A percentile compares a stretch with the other conserved stretches of the same genome.
These are phyloP conservation scores for Salvelinus fontinalis DNA, from an alignment of 2,113 vertebrate genomes.

Conservation along the genomic window DNA sequence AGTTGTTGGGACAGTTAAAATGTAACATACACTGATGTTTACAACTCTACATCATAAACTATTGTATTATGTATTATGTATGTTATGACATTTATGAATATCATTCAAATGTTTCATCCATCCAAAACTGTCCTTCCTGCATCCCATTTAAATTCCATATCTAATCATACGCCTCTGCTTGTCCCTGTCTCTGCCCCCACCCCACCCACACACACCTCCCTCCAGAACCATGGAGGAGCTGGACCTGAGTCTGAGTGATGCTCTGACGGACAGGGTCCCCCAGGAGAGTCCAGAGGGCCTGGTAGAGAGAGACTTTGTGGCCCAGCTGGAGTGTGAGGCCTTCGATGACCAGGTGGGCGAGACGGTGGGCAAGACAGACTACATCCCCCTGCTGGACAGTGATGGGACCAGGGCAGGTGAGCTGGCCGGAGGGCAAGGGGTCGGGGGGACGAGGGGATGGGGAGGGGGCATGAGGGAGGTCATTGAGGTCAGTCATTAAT, in stretches of 20 bases:
- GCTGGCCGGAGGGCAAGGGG: not conserved
- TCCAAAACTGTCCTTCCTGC: not conserved
- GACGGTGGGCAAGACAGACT: slow-evolving; percentile 88
- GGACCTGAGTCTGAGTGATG: slow-evolving; percentile 90
- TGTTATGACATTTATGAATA: not conserved
- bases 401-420: slow-evolving; percentile 69
- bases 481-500: not conserved
- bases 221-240: slow-evolving; percentile 71
- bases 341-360: slow-evolving; percentile 91
- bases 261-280: slow-evolving; percentile 80
- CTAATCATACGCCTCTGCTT: not conserved
- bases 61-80: not conserved
- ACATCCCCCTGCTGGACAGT: slow-evolving; percentile 86
- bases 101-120: not conserved
- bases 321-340: slow-evolving; percentile 84
- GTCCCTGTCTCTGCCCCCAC: not conserved
- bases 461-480: not conserved
- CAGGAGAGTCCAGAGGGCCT: slow-evolving; percentile 73
- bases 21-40: not conserved
- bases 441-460: not conserved
- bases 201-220: too few relatives aligned
- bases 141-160: not conserved
- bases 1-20: not conserved
- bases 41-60: not conserved
- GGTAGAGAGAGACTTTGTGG: slow-evolving; percentile 89